Evolutionary conservation across 2,888 invertebrate genomes (phyloP), one percentile per base, ranked within the genome.

Genomic region (Dasysyrphus albostriatus): DNA sequence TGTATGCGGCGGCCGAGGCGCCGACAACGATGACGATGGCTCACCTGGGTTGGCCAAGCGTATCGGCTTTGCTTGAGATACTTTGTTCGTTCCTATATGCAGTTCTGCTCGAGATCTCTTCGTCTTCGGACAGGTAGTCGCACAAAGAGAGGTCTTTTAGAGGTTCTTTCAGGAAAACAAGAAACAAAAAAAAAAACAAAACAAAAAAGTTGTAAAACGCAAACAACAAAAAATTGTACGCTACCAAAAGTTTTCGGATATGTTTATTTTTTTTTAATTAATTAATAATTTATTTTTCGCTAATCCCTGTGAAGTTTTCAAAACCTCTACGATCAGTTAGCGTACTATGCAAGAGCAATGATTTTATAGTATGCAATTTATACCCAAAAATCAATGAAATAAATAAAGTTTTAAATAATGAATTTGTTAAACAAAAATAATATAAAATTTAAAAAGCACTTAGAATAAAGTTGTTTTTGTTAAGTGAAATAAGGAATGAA

Each of bases 51-150:
- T 87, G 83, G 83, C 83, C 87, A 83, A 83, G 83, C 87, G 87
- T 83, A 65, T 87, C 87, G 83, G 83, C 83, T 82, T 87, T 82
- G 83, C 78, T 83, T 87, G 83, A 83, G 79, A 75, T 87, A 87
- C 65, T 78, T 77, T 72, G 63, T 72, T 75, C 70, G 72, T 87
- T 87, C 78, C 83, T 78, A 75, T 83, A 79, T 88, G 88, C 90
- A 92, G 92, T 91, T 91, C 91, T 88, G 89, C 88, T 91, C 90
- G 91, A 91, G 91, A 91, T 91, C 91, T 92, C 91, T 91, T 89
- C 89, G 89, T 89, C 90, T 91, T 88, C 91, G 91, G 91, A 89
- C 88, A 88, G 89, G 88, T 89, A 88, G 88, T 88, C 88, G 89
- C 80, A 84, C 61, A 39, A 61, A 61, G 80, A 65, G 79, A 84